A percentile compares a stretch with the other conserved stretches of the same genome.
Evolutionary conservation across 2,888 invertebrate genomes (phyloP).

Genomic region (Cybosia mesomella): DNA sequence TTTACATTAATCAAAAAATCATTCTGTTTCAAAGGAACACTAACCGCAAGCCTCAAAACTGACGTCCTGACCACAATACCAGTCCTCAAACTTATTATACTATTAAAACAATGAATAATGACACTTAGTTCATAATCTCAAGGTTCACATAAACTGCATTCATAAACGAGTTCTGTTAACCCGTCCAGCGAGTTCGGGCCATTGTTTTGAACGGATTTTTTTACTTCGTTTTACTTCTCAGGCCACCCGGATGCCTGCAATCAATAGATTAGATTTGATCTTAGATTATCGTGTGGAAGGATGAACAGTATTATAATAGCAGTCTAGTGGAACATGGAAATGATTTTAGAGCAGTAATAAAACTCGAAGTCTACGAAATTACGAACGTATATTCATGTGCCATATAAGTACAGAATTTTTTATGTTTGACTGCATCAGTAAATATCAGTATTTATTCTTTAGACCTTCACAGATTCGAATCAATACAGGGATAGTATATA

Average conservation of each 20-base stretch:
- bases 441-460: slow-evolving; percentile 8
- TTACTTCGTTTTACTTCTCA: slow-evolving; percentile 53
- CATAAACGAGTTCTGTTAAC: slow-evolving; percentile 38
- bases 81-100: slow-evolving; percentile 33
- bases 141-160: slow-evolving; percentile 24
- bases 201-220: slow-evolving; percentile 56
- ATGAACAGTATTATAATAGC: slow-evolving; percentile 34
- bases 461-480: neutral
- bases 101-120: slow-evolving; percentile 24
- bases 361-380: slow-evolving; percentile 7
- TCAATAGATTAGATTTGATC: slow-evolving; percentile 57
- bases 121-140: slow-evolving; percentile 22
- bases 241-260: slow-evolving; percentile 65
- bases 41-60: slow-evolving; percentile 47
- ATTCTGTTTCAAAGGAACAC: slow-evolving; percentile 37
- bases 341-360: slow-evolving; percentile 42
- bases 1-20: slow-evolving; percentile 43
- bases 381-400: slow-evolving; percentile 5
- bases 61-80: slow-evolving; percentile 45
- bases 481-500: neutral
- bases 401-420: slow-evolving; percentile 9
- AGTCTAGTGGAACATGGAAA: slow-evolving; percentile 43
- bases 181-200: slow-evolving; percentile 49
- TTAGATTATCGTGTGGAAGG: slow-evolving; percentile 47
- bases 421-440: slow-evolving; percentile 6